These are phyloP conservation scores for Cinclus mexicanus DNA, from an alignment of 2,113 vertebrate species.

Conservation along the genomic window DNA sequence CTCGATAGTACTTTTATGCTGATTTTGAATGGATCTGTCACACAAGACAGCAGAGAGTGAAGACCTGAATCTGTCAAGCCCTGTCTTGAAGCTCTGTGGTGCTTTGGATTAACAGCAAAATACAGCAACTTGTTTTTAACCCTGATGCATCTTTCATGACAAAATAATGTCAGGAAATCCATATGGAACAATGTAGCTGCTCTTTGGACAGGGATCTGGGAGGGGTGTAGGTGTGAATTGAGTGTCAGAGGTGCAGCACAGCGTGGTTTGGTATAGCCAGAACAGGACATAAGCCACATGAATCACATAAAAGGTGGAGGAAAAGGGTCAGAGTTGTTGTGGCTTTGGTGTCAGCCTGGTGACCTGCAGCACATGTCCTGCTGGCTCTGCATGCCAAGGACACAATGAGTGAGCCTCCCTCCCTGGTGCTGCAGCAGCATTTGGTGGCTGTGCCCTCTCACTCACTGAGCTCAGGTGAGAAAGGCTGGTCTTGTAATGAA, in stretches of 20 bases:
- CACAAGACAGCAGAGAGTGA: background rate
- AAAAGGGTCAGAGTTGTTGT: background rate
- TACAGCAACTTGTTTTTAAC: background rate
- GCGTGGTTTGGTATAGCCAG: background rate
- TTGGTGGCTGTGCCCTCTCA: background rate
- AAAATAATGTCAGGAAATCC: background rate
- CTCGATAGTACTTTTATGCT: background rate
- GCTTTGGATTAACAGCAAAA: background rate
- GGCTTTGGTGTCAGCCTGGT: background rate
- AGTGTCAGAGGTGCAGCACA: background rate
- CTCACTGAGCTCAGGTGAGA: background rate
- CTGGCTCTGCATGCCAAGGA: background rate
- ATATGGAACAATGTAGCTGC: background rate
- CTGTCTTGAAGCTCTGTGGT: background rate
- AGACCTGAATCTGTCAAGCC: background rate
- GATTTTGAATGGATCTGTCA: background rate
- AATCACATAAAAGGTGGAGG: background rate
- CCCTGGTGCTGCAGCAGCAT: background rate
- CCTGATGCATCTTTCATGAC: background rate
- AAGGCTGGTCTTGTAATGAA: background rate
- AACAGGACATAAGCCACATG: background rate
- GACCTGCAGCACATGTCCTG: background rate
- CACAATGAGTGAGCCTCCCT: background rate
- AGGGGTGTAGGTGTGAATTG: background rate
- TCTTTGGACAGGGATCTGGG: background rate